Conservation (phyloP, 2,113 vertebrate genomes). For the Suncus etruscus region DNA sequence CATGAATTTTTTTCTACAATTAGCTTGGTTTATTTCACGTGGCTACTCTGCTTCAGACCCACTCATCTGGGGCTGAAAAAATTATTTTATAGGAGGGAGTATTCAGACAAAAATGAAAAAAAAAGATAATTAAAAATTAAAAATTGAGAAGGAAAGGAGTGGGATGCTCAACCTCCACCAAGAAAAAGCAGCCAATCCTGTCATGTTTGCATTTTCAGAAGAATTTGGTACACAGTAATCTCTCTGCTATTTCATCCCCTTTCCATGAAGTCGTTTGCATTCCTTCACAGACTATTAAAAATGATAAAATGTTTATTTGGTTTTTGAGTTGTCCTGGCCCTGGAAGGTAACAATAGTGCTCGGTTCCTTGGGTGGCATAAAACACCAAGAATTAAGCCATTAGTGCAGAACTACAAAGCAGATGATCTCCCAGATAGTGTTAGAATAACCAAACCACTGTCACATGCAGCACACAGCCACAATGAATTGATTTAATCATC, state of each 20-base stretch:
- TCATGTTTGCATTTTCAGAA: slow-evolving; percentile 17
- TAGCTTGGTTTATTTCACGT: too few relatives aligned
- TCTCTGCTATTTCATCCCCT: background rate
- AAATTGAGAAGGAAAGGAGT: slow-evolving; percentile 9
- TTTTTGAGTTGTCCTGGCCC: background rate
- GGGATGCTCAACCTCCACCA: background rate
- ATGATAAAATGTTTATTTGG: background rate
- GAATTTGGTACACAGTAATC: background rate
- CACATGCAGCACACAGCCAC: background rate
- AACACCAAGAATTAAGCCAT: slow-evolving; percentile 13
- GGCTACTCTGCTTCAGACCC: too few relatives aligned
- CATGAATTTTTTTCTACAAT: too few relatives aligned
- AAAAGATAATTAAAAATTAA: too few relatives aligned
- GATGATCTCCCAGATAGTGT: background rate
- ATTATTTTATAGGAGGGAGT: background rate
- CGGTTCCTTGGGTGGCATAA: background rate
- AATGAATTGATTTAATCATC: slow-evolving; percentile 38
- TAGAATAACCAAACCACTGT: slow-evolving; percentile 13
- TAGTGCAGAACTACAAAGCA: slow-evolving; percentile 19
- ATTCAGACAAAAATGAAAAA: background rate
- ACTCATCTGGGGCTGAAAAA: too few relatives aligned
- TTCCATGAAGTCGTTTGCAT: slow-evolving; percentile 20
- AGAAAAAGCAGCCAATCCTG: slow-evolving; percentile 33
- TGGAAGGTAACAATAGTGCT: background rate
- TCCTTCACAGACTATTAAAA: background rate